These are phyloP conservation scores for Stichopus chloronotus DNA, from an alignment of 35 echinoderm and acorn worm species.

Conservation along the genomic window DNA sequence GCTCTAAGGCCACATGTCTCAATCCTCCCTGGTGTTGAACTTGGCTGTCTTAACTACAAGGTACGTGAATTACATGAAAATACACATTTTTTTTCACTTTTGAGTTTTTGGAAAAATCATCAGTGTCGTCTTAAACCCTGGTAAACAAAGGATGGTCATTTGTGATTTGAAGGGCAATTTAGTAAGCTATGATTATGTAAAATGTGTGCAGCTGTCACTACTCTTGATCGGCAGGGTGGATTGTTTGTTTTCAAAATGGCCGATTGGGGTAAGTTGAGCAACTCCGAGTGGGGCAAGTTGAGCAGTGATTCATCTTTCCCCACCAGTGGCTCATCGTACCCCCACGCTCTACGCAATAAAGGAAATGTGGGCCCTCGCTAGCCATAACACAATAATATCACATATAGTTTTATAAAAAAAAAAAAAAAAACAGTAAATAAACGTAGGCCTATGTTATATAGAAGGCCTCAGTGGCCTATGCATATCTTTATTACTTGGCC, in stretches of 20 bases:
- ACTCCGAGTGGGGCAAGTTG: slow-evolving; percentile 25
- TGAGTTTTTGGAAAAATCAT: slow-evolving; percentile 33
- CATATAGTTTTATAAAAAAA: not conserved
- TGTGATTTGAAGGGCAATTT: slow-evolving; percentile 11
- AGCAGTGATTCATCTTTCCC: slow-evolving; percentile 19
- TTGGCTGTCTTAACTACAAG: slow-evolving; percentile 27
- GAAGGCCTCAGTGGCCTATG: not conserved
- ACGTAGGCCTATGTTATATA: slow-evolving; percentile 8
- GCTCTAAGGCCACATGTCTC: not conserved
- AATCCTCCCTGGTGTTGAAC: slow-evolving; percentile 31
- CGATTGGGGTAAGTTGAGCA: slow-evolving; percentile 26
- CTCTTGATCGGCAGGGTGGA: slow-evolving; percentile 9
- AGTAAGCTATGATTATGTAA: not conserved
- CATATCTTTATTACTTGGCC: slow-evolving; percentile 28
- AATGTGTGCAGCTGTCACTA: slow-evolving; percentile 1
- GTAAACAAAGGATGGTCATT: slow-evolving; percentile 14
- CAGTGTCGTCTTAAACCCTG: slow-evolving; percentile 27
- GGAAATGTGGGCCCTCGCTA: not conserved
- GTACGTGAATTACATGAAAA: slow-evolving; percentile 27
- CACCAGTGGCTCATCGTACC: not conserved
- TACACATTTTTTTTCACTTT: slow-evolving; percentile 33
- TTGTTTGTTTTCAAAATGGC: slow-evolving; percentile 36
- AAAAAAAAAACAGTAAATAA: slow-evolving; percentile 23
- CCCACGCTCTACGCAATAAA: not conserved
- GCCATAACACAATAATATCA: slow-evolving; percentile 30